Evolutionary conservation across 2,888 invertebrate species (phyloP), one percentile per base, ranked within the genome.

Genomic region (Brachyopa scutellaris): DNA sequence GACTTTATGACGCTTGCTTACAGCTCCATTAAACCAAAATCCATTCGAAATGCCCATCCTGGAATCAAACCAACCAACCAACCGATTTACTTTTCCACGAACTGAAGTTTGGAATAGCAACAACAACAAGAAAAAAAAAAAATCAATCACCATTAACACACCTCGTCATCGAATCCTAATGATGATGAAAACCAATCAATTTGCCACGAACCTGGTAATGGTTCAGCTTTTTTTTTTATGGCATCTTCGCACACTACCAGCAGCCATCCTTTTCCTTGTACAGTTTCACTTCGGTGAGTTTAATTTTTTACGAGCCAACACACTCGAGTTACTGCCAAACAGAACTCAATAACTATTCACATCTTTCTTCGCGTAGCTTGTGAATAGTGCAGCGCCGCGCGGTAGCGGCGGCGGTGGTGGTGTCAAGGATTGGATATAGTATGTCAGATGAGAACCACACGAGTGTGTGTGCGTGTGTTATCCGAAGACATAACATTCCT

Each of bases 111-210:
- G n/a, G n/a, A n/a, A n/a, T n/a, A n/a, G n/a, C n/a, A n/a, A n/a
- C n/a, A n/a, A n/a, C n/a, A n/a, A n/a, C n/a, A 45, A 31, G 4
- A 23, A 6, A 33, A 26, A 21, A 59, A 49, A 40, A 66, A 67
- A 73, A 69, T 76, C 80, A 80, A 80, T 76, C 80, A 57, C 80
- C 69, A 76, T 76, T 69, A 80, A 70, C 79, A 76, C 80, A 80
- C 80, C 76, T 76, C 69, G 57, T 62, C 49, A 62, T 64, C 62
- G 67, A 57, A 62, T 64, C 80, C 40, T 69, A 80, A 80, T 76
- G 76, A 69, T 69, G 76, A 80, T 80, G 80, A 70, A 69, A 80
- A 76, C 69, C 76, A 80, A 76, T 76, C 76, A 80, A 76, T 69
- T 80, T 70, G 40, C 80, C 69, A 72, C 66, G 51, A 70, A 64